Evolutionary conservation across 2,888 invertebrate genomes (phyloP).

Genomic region (Elegia similella): DNA sequence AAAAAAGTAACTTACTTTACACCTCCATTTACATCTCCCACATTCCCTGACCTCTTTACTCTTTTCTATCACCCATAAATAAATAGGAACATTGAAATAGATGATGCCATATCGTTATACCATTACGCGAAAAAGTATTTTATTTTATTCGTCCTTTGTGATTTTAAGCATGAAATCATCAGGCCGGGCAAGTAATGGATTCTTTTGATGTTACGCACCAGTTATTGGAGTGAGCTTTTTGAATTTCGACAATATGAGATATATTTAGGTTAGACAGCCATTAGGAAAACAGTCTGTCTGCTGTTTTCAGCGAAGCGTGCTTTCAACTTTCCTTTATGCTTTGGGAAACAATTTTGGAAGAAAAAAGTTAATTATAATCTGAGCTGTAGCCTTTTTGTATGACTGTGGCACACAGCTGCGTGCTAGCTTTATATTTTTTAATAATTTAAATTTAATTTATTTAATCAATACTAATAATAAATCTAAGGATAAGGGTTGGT

Average conservation of each 20-base stretch:
- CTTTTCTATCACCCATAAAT: slow-evolving; percentile 5
- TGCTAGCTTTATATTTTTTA: too few relatives aligned
- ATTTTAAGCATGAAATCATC: slow-evolving; percentile 13
- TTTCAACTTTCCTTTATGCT: neutral
- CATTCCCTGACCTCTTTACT: neutral
- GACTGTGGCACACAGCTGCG: too few relatives aligned
- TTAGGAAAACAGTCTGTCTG: neutral
- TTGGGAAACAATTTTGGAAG: neutral
- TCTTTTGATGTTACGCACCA: slow-evolving; percentile 8
- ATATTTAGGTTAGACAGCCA: neutral
- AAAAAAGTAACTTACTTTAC: too few relatives aligned
- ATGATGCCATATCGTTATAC: slow-evolving; percentile 14
- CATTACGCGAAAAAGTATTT: slow-evolving; percentile 15
- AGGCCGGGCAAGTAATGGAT: neutral
- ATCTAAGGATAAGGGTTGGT: too few relatives aligned
- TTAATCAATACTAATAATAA: too few relatives aligned
- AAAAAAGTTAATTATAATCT: too few relatives aligned
- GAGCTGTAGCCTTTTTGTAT: too few relatives aligned
- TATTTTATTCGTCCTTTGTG: slow-evolving; percentile 12
- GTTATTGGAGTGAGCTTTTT: slow-evolving; percentile 4
- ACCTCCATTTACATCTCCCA: neutral
- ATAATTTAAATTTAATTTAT: too few relatives aligned
- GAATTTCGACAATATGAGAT: neutral
- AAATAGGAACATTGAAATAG: slow-evolving; percentile 14
- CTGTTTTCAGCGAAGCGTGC: neutral